A percentile compares a stretch with the other conserved stretches of the same genome.
phyloP scores from a whole-genome alignment of 2,113 vertebrate species.

The Microcebus jonahi region DNA sequence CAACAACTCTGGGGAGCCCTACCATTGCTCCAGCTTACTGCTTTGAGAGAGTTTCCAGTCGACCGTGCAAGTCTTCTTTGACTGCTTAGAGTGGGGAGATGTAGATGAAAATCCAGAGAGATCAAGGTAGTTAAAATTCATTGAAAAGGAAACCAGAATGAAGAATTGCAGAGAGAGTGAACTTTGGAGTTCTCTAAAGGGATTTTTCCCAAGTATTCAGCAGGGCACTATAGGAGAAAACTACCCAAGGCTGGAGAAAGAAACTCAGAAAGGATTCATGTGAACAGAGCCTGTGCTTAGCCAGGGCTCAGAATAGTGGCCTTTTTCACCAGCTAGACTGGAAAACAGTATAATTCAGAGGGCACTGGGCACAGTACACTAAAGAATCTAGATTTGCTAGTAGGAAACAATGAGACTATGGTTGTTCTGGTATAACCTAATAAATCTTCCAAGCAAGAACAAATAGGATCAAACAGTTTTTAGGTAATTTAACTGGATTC shows the following conservation, averaged over 20 bases:
- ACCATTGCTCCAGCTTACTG: background rate
- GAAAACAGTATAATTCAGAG: background rate
- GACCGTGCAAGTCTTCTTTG: fast-evolving
- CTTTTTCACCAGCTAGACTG: background rate
- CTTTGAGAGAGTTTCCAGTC: background rate
- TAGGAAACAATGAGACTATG: background rate
- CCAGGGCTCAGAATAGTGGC: background rate
- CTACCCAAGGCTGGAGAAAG: background rate
- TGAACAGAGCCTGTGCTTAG: background rate
- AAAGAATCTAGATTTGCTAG: background rate
- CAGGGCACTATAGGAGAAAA: background rate
- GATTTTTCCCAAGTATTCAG: background rate
- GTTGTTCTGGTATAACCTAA: background rate
- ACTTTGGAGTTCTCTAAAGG: background rate
- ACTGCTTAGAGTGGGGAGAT: background rate
- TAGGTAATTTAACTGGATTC: background rate
- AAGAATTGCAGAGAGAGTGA: fast-evolving
- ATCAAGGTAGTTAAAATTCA: background rate
- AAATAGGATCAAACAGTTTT: background rate
- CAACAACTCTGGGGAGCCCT: background rate
- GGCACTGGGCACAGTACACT: background rate
- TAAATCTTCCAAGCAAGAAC: background rate
- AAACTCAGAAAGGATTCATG: background rate
- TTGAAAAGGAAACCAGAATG: background rate
- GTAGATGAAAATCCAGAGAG: background rate